Evolutionary conservation across 2,888 invertebrate species (phyloP).

Genomic region (Rhagium mordax): DNA sequence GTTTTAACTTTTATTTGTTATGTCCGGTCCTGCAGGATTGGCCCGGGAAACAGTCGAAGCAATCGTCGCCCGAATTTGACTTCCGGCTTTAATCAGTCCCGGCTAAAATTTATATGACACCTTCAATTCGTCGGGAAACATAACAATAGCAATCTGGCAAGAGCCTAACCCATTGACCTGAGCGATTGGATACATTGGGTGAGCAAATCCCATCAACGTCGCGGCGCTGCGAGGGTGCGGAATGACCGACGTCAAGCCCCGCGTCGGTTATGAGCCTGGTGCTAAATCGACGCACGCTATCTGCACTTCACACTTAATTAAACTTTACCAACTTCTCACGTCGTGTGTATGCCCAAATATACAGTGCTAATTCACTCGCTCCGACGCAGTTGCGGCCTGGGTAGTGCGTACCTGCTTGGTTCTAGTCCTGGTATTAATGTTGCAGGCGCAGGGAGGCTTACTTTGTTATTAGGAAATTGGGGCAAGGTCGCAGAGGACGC

Average conservation of each 20-base stretch:
- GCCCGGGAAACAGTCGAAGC: not conserved
- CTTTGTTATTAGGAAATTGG: conserved; percentile 25
- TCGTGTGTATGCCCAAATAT: conserved; percentile 50
- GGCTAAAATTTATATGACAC: conserved; percentile 12
- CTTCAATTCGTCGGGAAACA: conserved; percentile 1
- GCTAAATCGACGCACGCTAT: conserved; percentile 56
- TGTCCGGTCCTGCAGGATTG: not conserved
- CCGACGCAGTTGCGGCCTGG: conserved; percentile 9
- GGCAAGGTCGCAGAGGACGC: conserved; percentile 22
- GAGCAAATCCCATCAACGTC: not conserved
- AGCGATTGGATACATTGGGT: not conserved
- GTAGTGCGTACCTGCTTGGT: conserved; percentile 19
- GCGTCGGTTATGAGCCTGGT: conserved; percentile 12
- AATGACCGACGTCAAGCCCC: conserved; percentile 29
- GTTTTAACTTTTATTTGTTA: too few relatives aligned
- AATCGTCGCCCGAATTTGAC: not conserved
- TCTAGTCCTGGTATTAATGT: not conserved
- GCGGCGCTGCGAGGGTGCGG: not conserved
- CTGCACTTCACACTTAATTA: conserved; percentile 62
- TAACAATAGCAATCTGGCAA: conserved; percentile 4
- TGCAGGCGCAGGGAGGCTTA: conserved; percentile 12
- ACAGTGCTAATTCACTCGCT: conserved; percentile 47
- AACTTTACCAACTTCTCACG: conserved; percentile 57
- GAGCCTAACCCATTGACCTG: conserved; percentile 11
- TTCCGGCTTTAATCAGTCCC: conserved; percentile 1